These are phyloP conservation scores for Camelus dromedarius DNA, from an alignment of 2,113 vertebrate genomes.

Conservation along the genomic window DNA sequence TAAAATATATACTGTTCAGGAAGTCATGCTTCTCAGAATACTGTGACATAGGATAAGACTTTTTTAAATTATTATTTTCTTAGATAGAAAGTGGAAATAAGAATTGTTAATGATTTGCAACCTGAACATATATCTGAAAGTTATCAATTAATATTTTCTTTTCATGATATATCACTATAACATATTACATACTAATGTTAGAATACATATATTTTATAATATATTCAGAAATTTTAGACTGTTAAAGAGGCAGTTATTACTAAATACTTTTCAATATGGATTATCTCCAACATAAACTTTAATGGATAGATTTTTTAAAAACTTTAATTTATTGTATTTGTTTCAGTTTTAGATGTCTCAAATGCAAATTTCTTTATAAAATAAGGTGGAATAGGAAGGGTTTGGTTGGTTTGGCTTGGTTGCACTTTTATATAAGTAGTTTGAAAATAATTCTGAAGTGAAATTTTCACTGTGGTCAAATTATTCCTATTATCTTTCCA, in stretches of 20 bases:
- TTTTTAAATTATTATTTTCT: not conserved
- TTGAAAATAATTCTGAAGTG: slow-evolving; percentile 50
- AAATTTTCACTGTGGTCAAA: not conserved
- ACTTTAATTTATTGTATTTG: not conserved
- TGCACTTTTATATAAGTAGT: not conserved
- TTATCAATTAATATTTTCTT: not conserved
- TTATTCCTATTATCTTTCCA: slow-evolving; percentile 40
- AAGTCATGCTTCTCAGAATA: not conserved
- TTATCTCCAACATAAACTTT: not conserved
- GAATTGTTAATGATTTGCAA: not conserved
- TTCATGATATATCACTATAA: not conserved
- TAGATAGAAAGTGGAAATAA: not conserved
- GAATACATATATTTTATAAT: not conserved
- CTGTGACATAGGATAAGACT: not conserved
- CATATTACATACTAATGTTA: not conserved
- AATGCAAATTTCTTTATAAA: slow-evolving; percentile 27
- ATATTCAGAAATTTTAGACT: slow-evolving; percentile 10
- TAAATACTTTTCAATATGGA: not conserved
- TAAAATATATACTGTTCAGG: not conserved
- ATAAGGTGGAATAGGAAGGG: not conserved
- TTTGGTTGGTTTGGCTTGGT: not conserved
- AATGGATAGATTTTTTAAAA: not conserved
- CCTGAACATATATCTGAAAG: not conserved
- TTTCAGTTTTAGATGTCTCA: not conserved
- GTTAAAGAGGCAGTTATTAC: not conserved